Evolutionary conservation across 2,888 invertebrate genomes (phyloP).

Genomic region (Aphrophora alni): DNA sequence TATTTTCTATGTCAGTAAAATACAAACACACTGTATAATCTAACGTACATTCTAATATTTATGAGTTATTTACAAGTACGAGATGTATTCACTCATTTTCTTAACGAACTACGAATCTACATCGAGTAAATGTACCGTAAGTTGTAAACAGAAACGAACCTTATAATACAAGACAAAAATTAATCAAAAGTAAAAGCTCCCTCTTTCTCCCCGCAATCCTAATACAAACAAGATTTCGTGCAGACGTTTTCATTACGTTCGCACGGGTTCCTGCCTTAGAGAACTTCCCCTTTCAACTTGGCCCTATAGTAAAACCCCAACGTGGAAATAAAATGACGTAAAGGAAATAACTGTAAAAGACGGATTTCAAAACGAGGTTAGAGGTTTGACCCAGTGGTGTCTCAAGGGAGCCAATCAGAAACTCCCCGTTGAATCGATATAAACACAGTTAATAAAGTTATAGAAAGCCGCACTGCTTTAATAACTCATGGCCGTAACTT

Average conservation of each 20-base stretch:
- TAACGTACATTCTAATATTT: too few species aligned
- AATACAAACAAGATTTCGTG: neutral
- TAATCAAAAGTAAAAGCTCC: conserved; percentile 4
- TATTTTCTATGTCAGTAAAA: too few species aligned
- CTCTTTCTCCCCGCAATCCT: conserved; percentile 2
- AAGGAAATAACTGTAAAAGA: conserved; percentile 1
- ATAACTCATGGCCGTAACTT: neutral
- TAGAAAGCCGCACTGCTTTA: neutral
- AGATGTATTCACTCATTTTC: too few species aligned
- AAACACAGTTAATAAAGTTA: neutral
- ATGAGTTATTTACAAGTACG: too few species aligned
- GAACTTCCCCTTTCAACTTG: neutral
- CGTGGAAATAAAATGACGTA: neutral
- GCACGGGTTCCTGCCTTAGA: neutral
- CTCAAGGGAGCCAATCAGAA: neutral
- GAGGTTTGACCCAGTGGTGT: neutral
- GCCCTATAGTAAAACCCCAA: neutral
- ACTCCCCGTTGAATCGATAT: conserved; percentile 2
- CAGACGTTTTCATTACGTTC: neutral
- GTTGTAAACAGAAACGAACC: neutral
- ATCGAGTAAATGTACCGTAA: neutral
- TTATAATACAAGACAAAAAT: neutral
- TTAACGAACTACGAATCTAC: neutral
- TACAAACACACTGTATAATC: too few species aligned
- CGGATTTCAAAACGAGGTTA: neutral